Evolutionary conservation across 2,888 invertebrate genomes (phyloP).

Genomic region (Mimachlamys varia): DNA sequence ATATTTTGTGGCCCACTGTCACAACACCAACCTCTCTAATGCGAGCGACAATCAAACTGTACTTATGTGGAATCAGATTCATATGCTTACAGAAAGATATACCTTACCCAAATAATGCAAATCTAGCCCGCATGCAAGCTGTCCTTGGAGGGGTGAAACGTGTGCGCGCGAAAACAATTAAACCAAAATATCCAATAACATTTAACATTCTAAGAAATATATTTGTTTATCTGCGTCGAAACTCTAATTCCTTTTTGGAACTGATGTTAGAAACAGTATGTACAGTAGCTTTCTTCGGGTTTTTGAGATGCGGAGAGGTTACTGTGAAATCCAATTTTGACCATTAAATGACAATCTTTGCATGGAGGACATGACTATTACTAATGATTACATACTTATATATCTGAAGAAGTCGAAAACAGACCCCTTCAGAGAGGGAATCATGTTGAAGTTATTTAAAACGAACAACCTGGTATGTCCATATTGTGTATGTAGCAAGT

Average conservation of each 20-base stretch:
- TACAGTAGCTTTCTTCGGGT: conserved; percentile 40
- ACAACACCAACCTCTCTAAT: not conserved
- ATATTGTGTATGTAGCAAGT: conserved; percentile 34
- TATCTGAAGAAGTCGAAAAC: not conserved
- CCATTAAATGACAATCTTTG: not conserved
- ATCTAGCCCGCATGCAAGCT: not conserved
- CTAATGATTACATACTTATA: not conserved
- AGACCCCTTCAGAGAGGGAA: not conserved
- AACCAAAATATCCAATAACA: conserved; percentile 23
- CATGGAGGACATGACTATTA: not conserved
- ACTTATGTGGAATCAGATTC: conserved; percentile 43
- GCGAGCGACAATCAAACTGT: conserved; percentile 41
- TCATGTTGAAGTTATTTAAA: not conserved
- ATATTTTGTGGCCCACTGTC: conserved; percentile 40
- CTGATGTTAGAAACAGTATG: no score
- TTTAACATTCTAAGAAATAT: no score
- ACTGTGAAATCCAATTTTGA: not conserved
- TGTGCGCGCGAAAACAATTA: not conserved
- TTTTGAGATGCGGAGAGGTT: conserved; percentile 35
- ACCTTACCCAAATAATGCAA: not conserved
- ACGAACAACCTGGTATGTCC: conserved; percentile 37
- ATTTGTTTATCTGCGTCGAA: no score
- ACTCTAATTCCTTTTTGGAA: no score
- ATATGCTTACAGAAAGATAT: conserved; percentile 32
- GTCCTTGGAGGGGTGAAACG: conserved; percentile 37